Base-by-base conservation (phyloP, 2,888 invertebrate species). In the Luffia ferchaultella region DNA sequence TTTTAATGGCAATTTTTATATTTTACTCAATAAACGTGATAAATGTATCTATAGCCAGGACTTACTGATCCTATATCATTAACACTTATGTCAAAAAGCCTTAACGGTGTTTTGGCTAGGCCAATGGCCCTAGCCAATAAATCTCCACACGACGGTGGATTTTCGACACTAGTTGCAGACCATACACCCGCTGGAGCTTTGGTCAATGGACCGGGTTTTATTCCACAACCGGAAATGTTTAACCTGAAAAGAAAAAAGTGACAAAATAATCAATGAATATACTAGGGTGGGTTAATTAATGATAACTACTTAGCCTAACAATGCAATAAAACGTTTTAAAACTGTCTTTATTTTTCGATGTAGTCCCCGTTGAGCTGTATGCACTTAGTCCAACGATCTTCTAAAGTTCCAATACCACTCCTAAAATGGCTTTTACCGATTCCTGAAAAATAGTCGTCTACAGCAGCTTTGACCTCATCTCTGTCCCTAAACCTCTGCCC, bases 221-320 rank as follows among this genome's bases (percentile, higher is more conserved):
- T 83, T 16, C 84, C 82, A 62, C 85, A 85, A 2, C 80, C 82
- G 15, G 84, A 85, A 57, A 85, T 71, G 55, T 83, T 84, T 50
- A 85, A 61, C 19, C 85, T 85, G 53, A n/a, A 67, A 67, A 50
- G 45, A 53, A 41, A 49, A 19, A 20, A 46, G 20, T 17, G 42
- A 18, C 19, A 45, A 45, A 16, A 16, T n/a, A 2, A n/a, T n/a
- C n/a, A n/a, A 2, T 30, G n/a, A n/a, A n/a, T n/a, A n/a, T n/a
- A n/a, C n/a, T n/a, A n/a, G n/a, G n/a, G n/a, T n/a, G n/a, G n/a
- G n/a, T n/a, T n/a, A n/a, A n/a, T n/a, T n/a, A n/a, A n/a, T n/a
- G n/a, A n/a, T n/a, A n/a, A n/a, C n/a, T n/a, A n/a, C n/a, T n/a
- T n/a, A n/a, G n/a, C n/a, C n/a, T n/a, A n/a, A n/a, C n/a, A n/a